Evolutionary conservation across 2,888 invertebrate genomes (phyloP), one percentile per base, ranked within the genome.

Genomic region (Drosophila atroscutellata): DNA sequence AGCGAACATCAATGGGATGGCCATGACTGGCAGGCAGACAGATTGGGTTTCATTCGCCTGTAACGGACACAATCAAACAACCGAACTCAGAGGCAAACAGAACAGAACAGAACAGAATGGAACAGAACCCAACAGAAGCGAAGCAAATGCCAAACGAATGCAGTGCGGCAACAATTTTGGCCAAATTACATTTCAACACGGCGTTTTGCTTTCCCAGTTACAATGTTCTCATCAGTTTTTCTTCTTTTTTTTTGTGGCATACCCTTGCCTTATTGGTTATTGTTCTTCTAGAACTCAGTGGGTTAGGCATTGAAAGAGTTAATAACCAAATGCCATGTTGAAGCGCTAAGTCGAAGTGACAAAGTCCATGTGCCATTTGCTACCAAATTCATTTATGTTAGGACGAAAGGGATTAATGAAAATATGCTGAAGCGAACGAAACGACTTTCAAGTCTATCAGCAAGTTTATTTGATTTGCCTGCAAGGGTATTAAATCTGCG

Each of bases 111-210:
- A 45, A 26, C 5, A 3, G 26, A 26, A 26, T 26, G 11, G 5
- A 39, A 8, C 30, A n/a, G 26, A 64, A 58, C 28, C 36, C 2
- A 50, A 34, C 13, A 24, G 55, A 69, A 70, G 55, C 52, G 8
- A 54, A 63, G 55, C 63, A 67, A 67, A 72, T 62, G 71, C 69
- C 85, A 86, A 83, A 69, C 80, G 76, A 71, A 76, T 68, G 73
- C 80, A 76, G 80, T 67, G 67, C 73, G 72, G 77, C 80, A 86
- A 83, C 82, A 84, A 86, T 89, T 80, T 81, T 84, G 77, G 75
- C 82, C 86, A 87, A 87, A 87, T 87, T 87, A 90, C 90, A 87
- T 90, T 87, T 87, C 85, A 85, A 80, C 90, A 86, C 81, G 67
- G 89, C 80, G 89, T 76, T 75, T 86, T 77, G 78, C 72, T 60